Conservation (phyloP, 2,888 invertebrate species). For the Pachliopta kotzebuea region DNA sequence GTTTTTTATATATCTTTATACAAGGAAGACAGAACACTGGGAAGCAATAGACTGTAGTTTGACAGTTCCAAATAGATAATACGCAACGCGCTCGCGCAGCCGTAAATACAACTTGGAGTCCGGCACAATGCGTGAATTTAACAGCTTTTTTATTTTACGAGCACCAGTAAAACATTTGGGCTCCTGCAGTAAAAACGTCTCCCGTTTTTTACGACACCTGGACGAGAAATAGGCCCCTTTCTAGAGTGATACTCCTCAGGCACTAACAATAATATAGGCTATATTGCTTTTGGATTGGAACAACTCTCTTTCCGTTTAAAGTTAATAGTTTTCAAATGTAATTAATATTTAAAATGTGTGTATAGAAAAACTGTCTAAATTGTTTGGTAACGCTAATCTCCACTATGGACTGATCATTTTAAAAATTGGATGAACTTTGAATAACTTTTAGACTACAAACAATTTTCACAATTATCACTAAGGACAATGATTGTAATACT, state of each 20-base stretch:
- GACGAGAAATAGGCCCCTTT: slow-evolving; percentile 51
- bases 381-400: too few species aligned
- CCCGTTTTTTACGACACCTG: slow-evolving; percentile 67
- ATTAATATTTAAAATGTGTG: too few species aligned
- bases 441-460: too few species aligned
- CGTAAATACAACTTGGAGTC: slow-evolving; percentile 58
- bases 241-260: slow-evolving; percentile 60
- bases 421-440: too few species aligned
- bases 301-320: too few species aligned
- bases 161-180: slow-evolving; percentile 67
- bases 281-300: slow-evolving; percentile 33
- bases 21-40: background rate
- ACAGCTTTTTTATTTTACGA: slow-evolving; percentile 73
- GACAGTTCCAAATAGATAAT: slow-evolving; percentile 30
- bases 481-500: too few species aligned
- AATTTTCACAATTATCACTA: too few species aligned
- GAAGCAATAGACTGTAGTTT: slow-evolving; percentile 21
- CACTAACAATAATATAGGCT: slow-evolving; percentile 37
- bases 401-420: too few species aligned
- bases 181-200: slow-evolving; percentile 67
- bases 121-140: slow-evolving; percentile 69
- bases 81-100: slow-evolving; percentile 42
- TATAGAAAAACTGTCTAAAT: too few species aligned
- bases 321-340: too few species aligned
- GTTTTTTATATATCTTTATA: too few species aligned